Evolutionary conservation across 2,113 vertebrate genomes (phyloP), one percentile per base, ranked within the genome.

Genomic region (Laticauda colubrina): DNA sequence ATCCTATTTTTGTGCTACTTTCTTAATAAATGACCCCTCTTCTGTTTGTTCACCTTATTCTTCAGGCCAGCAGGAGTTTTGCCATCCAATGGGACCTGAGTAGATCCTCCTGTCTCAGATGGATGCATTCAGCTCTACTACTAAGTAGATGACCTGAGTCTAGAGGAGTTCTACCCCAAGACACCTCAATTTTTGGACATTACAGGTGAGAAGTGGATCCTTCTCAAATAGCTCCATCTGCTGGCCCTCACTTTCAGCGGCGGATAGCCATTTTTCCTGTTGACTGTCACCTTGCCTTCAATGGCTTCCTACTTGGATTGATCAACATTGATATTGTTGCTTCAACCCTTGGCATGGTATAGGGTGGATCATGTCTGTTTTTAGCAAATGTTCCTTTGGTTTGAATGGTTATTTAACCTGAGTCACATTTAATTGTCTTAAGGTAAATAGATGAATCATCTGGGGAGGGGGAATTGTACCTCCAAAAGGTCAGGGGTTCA

Each of bases 351-450:
- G 93, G 87, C 89, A 95, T 95, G 90, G 94, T 92, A 97, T 96
- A 93, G 95, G 96, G 95, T 93, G 94, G 91, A 92, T 95, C 91
- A 94, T 88, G 26, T 92, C 93, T 96, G 93, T 95, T 97, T 97
- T 97, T 97, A 97, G 96, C 88, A 0, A 95, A 95, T 96, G 97
- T 98, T 97, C 95, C 97, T 96, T 97, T 97, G 95, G 96, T 96
- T 95, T 97, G 96, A 94, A 97, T 96, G 96, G 96, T 95, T 97
- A 95, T 97, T 97, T 97, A 95, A 96, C 96, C 95, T 98, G 97
- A 98, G 95, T 98, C 97, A 98, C 95, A 97, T 97, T 97, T 97
- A 98, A 98, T 98, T 97, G 97, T 97, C 96, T 94, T 97, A 96
- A 97, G 94, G 97, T 97, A 98, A 98, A 97, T 94, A 96, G 96